phyloP scores from a whole-genome alignment of 2,113 vertebrate species.

The Macrotis lagotis region DNA sequence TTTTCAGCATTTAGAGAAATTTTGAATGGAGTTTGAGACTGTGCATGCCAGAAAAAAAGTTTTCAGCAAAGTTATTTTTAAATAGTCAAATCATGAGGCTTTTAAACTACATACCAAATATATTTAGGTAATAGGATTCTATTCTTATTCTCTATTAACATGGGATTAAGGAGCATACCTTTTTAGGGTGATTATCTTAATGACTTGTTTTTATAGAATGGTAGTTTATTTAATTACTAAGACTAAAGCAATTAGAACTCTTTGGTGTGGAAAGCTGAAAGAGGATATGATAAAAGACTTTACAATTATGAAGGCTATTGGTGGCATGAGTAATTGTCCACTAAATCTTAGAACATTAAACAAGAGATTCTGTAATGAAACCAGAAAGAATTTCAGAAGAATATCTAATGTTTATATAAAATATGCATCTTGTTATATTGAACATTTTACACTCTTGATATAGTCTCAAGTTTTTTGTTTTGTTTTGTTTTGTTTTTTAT shows the following conservation, averaged over 20 bases:
- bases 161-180: conserved; percentile 46
- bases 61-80: conserved; percentile 36
- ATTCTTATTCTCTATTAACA: conserved; percentile 48
- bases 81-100: conserved; percentile 18
- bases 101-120: conserved; percentile 41
- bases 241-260: conserved; percentile 1
- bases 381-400: conserved; percentile 51
- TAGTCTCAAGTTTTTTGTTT: background rate
- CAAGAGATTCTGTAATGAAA: conserved; percentile 5
- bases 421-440: background rate
- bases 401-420: conserved; percentile 18
- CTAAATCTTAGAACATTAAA: conserved; percentile 12
- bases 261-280: conserved; percentile 42
- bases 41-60: conserved; percentile 18
- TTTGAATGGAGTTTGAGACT: background rate
- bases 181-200: conserved; percentile 25
- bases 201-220: conserved; percentile 22
- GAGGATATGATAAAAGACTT: conserved; percentile 10
- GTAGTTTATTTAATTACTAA: conserved; percentile 49
- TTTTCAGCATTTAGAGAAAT: background rate
- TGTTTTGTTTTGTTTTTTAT: background rate
- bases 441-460: conserved; percentile 25
- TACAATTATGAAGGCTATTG: conserved; percentile 28
- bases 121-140: conserved; percentile 28
- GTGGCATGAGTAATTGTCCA: background rate